Conservation (phyloP, 2,888 invertebrate genomes). For the Gastrophysa polygoni region DNA sequence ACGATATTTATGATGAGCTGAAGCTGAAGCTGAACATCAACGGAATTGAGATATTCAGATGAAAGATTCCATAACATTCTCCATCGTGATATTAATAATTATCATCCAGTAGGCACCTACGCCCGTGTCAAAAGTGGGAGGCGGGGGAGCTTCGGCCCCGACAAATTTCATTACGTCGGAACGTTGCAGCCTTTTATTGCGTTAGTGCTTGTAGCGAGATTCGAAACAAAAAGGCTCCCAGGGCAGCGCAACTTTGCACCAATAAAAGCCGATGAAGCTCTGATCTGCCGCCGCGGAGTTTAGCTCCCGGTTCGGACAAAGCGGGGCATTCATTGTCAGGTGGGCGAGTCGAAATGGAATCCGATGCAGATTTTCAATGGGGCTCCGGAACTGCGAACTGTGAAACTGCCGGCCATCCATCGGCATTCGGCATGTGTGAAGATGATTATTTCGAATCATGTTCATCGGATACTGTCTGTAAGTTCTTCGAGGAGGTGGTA, state of each 20-base stretch:
- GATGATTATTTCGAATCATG: not conserved
- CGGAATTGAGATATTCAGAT: too few species aligned
- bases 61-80: too few species aligned
- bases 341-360: not conserved
- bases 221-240: conserved; percentile 6
- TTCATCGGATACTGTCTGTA: too few species aligned
- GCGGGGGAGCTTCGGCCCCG: conserved; percentile 1
- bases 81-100: too few species aligned
- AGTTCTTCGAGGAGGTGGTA: too few species aligned
- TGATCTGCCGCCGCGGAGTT: not conserved
- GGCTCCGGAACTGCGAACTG: too few species aligned
- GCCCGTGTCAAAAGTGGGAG: not conserved
- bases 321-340: not conserved
- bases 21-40: too few species aligned
- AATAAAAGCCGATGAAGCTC: conserved; percentile 16
- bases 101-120: too few species aligned
- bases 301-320: not conserved
- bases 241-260: not conserved
- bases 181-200: conserved; percentile 14
- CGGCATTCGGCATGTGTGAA: not conserved
- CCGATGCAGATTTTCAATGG: too few species aligned
- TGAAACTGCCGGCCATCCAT: too few species aligned
- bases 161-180: conserved; percentile 13
- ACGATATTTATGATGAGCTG: too few species aligned
- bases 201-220: not conserved